Conservation (phyloP, 2,888 invertebrate species). For the Nomada goodeniana region DNA sequence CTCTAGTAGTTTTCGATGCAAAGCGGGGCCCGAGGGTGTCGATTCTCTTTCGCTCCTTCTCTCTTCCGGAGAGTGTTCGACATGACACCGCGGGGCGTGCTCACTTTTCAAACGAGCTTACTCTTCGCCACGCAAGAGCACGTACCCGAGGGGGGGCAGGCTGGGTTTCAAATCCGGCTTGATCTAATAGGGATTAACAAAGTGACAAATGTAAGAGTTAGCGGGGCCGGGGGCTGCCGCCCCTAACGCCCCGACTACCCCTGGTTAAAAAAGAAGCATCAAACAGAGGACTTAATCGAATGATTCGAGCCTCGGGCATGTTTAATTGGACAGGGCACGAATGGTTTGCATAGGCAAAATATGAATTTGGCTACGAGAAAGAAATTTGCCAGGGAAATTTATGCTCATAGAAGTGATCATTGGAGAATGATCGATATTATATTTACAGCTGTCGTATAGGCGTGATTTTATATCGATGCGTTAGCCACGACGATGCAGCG, state of each 20-base stretch:
- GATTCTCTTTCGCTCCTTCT: constrained; percentile 54
- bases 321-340: constrained; percentile 12
- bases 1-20: constrained; percentile 57
- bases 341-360: background rate
- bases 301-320: background rate
- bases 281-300: constrained; percentile 60
- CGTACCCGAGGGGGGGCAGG: constrained; percentile 62
- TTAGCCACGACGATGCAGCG: no score
- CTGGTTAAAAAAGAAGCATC: constrained; percentile 30
- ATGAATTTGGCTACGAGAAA: background rate
- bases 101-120: constrained; percentile 83
- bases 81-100: constrained; percentile 73
- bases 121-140: constrained; percentile 77
- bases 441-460: no score
- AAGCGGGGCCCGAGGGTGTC: constrained; percentile 57
- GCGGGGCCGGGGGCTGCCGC: constrained; percentile 74
- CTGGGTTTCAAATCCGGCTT: constrained; percentile 80
- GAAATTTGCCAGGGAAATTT: background rate
- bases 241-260: constrained; percentile 27
- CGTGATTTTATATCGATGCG: no score
- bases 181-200: constrained; percentile 83
- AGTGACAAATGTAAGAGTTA: constrained; percentile 83
- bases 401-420: no score
- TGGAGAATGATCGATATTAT: no score
- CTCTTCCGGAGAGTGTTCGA: constrained; percentile 62